These are phyloP conservation scores for Archivesica marissinica DNA, from an alignment of 1,140 invertebrate genomes.

Conservation along the genomic window DNA sequence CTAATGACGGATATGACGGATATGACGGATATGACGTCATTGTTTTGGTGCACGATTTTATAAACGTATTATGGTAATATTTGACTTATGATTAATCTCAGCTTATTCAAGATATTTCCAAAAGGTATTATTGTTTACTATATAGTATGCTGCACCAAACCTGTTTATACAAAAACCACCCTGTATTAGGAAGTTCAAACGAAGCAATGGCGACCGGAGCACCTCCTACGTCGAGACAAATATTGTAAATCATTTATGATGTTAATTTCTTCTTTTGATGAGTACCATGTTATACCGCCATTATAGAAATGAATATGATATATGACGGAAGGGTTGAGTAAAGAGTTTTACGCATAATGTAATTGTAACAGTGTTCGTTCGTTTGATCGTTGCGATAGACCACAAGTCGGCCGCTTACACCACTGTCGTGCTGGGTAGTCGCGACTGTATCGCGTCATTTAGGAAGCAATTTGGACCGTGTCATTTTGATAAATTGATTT, in stretches of 20 bases:
- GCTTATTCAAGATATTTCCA: not conserved
- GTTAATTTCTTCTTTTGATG: constrained; percentile 37
- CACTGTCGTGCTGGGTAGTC: constrained; percentile 11
- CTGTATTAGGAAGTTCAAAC: constrained; percentile 3
- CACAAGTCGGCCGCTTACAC: constrained; percentile 20
- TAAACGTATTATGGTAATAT: not conserved
- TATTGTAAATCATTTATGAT: constrained; percentile 38
- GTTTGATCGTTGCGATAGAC: constrained; percentile 22
- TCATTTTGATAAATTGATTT: constrained; percentile 2
- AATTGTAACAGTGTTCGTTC: constrained; percentile 2
- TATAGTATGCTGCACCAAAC: not conserved
- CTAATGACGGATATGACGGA: not conserved
- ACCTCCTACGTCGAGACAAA: constrained; percentile 31
- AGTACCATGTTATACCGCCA: not conserved
- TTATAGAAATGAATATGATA: constrained; percentile 29
- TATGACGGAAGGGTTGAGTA: not conserved
- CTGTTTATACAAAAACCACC: not conserved
- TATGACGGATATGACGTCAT: not conserved
- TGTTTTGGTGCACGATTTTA: not conserved
- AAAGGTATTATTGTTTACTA: not conserved
- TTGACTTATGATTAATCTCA: no score
- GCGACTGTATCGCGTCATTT: constrained; percentile 17
- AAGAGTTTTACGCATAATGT: constrained; percentile 17
- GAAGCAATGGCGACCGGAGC: not conserved
- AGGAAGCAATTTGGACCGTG: constrained; percentile 11